phyloP scores from a whole-genome alignment of 2,888 invertebrate species.

The Malachius bipustulatus region DNA sequence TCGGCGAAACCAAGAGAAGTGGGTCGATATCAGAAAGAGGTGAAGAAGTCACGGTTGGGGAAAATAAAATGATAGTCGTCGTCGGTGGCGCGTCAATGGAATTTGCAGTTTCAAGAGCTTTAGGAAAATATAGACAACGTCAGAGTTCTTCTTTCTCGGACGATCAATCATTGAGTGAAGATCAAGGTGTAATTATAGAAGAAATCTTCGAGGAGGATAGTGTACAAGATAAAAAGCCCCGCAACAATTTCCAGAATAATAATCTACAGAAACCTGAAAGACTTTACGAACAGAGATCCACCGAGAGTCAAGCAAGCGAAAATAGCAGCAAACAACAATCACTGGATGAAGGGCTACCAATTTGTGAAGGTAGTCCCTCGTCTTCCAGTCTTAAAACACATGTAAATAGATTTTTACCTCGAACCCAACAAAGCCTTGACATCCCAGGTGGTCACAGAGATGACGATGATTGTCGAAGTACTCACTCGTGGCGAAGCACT shows the following conservation, averaged over 20 bases:
- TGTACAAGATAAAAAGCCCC: slow-evolving; percentile 9
- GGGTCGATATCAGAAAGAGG: slow-evolving; percentile 49
- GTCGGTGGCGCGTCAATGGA: slow-evolving; percentile 62
- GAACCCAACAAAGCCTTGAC: slow-evolving; percentile 68
- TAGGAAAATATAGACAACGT: slow-evolving; percentile 67
- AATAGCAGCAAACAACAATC: slow-evolving; percentile 12
- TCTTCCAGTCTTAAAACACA: slow-evolving; percentile 48
- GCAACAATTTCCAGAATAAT: slow-evolving; percentile 10
- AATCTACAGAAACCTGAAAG: slow-evolving; percentile 14
- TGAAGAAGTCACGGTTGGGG: slow-evolving; percentile 39
- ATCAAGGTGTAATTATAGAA: slow-evolving; percentile 25
- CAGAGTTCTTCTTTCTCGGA: slow-evolving; percentile 59
- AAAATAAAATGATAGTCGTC: slow-evolving; percentile 41
- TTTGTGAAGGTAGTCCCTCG: slow-evolving; percentile 54
- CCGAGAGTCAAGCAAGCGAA: slow-evolving; percentile 27
- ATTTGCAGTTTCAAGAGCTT: slow-evolving; percentile 70
- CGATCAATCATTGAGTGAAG: slow-evolving; percentile 41
- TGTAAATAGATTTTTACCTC: slow-evolving; percentile 48
- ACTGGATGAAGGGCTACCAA: slow-evolving; percentile 22
- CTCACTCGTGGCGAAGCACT: slow-evolving; percentile 77
- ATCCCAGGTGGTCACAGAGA: slow-evolving; percentile 58
- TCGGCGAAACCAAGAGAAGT: slow-evolving; percentile 59
- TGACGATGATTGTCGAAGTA: slow-evolving; percentile 77
- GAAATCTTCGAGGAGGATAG: slow-evolving; percentile 23
- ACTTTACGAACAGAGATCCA: slow-evolving; percentile 27